These are phyloP conservation scores for Trissolcus japonicus DNA, from an alignment of 2,888 invertebrate genomes.

Conservation along the genomic window DNA sequence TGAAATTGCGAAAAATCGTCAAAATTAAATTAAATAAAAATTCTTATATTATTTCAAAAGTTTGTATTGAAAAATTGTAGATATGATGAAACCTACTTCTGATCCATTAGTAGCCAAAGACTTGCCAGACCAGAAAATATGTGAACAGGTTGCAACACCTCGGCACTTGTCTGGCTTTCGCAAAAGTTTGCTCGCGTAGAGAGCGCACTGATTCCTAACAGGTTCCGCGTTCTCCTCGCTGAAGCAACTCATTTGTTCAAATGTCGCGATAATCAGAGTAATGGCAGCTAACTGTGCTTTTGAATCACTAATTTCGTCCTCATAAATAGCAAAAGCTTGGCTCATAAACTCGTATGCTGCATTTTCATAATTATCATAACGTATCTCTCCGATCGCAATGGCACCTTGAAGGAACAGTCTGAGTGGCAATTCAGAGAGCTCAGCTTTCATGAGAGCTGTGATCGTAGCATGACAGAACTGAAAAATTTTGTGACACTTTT, in stretches of 20 bases:
- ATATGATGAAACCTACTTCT: conserved; percentile 70
- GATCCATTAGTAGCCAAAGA: conserved; percentile 76
- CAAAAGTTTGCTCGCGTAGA: conserved; percentile 95
- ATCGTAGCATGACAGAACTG: conserved; percentile 98
- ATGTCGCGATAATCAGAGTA: conserved; percentile 94
- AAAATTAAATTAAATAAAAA: background rate
- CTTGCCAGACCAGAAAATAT: conserved; percentile 97
- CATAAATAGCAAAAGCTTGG: conserved; percentile 96
- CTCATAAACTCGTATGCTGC: conserved; percentile 99
- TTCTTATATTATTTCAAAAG: background rate
- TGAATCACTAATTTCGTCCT: conserved; percentile 98
- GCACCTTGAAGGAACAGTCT: conserved; percentile 97
- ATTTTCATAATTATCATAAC: conserved; percentile 96
- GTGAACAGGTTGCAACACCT: conserved; percentile 94
- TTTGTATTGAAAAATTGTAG: background rate
- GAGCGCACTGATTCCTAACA: conserved; percentile 94
- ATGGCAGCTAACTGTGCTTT: conserved; percentile 98
- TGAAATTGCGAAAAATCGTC: conserved; percentile 68
- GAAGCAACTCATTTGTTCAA: conserved; percentile 96
- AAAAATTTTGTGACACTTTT: conserved; percentile 98
- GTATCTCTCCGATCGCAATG: conserved; percentile 92
- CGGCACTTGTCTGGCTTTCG: conserved; percentile 99
- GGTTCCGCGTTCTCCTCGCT: conserved; percentile 98
- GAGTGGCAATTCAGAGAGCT: conserved; percentile 94
- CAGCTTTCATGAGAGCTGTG: conserved; percentile 94